These are phyloP conservation scores for Melieria omissa DNA, from an alignment of 2,888 invertebrate genomes.

Conservation along the genomic window DNA sequence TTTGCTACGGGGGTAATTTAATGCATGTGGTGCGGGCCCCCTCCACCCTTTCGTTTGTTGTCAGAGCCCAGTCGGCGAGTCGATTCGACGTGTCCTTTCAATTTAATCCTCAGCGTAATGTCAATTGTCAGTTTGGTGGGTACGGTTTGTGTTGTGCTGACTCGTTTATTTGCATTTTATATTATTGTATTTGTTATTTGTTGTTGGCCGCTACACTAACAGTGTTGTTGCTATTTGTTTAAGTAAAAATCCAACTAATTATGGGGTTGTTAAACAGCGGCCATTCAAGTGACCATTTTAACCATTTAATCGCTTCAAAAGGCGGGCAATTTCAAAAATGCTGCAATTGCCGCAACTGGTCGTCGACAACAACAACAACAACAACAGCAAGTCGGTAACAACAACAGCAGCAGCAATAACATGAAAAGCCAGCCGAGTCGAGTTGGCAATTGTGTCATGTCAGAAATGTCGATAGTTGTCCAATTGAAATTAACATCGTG, in stretches of 20 bases:
- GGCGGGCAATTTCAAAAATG: conserved; percentile 24
- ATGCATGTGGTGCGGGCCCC: no score
- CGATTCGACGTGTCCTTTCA: conserved; percentile 20
- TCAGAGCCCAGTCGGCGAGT: background rate
- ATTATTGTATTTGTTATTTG: conserved; percentile 1
- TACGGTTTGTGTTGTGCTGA: conserved; percentile 6
- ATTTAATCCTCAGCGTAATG: conserved; percentile 29
- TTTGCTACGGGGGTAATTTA: no score
- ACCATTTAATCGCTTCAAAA: conserved; percentile 54
- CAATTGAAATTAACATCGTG: conserved; percentile 3
- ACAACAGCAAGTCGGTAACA: no score
- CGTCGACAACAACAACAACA: no score
- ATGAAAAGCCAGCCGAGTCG: background rate
- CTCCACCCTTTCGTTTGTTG: no score
- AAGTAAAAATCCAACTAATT: conserved; percentile 49
- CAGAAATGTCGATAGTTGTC: conserved; percentile 11
- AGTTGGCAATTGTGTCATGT: conserved; percentile 34
- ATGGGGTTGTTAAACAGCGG: conserved; percentile 46
- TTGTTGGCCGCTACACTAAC: background rate
- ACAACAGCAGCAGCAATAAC: no score
- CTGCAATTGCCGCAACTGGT: no score
- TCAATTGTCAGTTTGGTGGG: conserved; percentile 24
- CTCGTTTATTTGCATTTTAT: conserved; percentile 24
- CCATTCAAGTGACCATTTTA: conserved; percentile 58
- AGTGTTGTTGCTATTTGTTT: conserved; percentile 41